phyloP scores from a whole-genome alignment of 2,113 vertebrate genomes.

The Coreoperca whiteheadi region DNA sequence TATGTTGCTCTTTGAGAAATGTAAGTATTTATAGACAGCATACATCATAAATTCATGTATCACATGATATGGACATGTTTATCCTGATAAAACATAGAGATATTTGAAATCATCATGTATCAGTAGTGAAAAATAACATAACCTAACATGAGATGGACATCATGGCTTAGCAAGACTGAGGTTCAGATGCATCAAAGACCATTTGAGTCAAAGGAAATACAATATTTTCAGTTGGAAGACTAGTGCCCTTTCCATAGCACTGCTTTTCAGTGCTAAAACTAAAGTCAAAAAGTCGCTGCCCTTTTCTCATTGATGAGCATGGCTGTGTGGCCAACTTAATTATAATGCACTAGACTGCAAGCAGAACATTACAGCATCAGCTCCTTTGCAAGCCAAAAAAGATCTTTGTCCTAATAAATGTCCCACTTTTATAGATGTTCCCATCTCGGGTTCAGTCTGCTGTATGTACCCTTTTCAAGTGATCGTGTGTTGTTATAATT shows the following conservation, averaged over 20 bases:
- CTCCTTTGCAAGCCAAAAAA: conserved; percentile 70
- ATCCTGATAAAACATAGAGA: not conserved
- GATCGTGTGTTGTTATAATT: conserved; percentile 36
- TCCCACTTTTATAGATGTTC: conserved; percentile 27
- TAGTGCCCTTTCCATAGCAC: conserved; percentile 22
- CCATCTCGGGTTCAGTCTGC: not conserved
- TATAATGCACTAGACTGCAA: conserved; percentile 43
- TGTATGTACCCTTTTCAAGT: not conserved
- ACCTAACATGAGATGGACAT: no score
- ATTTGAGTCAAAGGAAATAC: not conserved
- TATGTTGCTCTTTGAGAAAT: not conserved
- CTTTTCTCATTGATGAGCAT: conserved; percentile 54
- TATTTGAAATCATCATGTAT: not conserved
- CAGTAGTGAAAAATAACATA: not conserved
- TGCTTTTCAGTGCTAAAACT: conserved; percentile 29
- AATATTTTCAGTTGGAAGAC: not conserved
- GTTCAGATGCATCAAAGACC: not conserved
- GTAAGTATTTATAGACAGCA: not conserved
- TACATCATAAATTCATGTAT: not conserved
- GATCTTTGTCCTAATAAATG: conserved; percentile 65
- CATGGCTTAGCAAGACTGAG: no score
- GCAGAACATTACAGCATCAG: conserved; percentile 63
- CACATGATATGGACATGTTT: not conserved
- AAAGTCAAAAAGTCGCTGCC: conserved; percentile 27
- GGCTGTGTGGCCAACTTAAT: conserved; percentile 66